A percentile compares a stretch with the other conserved stretches of the same genome.
Evolutionary conservation across 2,888 invertebrate species (phyloP).

Genomic region (Drosophila recens): DNA sequence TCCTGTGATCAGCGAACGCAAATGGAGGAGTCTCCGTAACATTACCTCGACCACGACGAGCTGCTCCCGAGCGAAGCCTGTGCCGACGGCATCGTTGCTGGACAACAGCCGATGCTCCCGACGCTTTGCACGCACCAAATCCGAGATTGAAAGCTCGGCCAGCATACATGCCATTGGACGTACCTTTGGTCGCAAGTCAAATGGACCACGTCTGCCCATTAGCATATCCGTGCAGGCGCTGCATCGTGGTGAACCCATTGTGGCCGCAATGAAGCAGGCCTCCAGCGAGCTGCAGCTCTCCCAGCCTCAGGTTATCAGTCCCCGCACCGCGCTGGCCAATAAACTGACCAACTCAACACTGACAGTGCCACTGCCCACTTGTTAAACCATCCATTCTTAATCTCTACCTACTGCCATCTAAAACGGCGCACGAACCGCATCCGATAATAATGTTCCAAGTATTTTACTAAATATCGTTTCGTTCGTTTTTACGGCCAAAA

Average conservation of each 20-base stretch:
- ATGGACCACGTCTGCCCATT: constrained; percentile 63
- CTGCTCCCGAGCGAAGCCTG: constrained; percentile 35
- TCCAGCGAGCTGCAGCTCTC: constrained; percentile 63
- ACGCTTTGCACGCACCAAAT: constrained; percentile 67
- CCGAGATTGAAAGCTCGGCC: constrained; percentile 58
- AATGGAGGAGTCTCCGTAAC: constrained; percentile 70
- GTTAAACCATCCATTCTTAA: constrained; percentile 33
- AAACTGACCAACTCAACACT: constrained; percentile 50
- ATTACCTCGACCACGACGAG: constrained; percentile 30
- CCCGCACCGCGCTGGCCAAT: constrained; percentile 53
- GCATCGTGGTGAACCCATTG: constrained; percentile 68
- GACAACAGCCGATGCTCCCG: constrained; percentile 36
- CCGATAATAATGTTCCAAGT: not conserved
- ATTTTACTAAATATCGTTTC: not conserved
- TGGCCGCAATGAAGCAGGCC: constrained; percentile 67
- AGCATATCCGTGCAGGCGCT: constrained; percentile 70
- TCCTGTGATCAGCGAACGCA: constrained; percentile 57
- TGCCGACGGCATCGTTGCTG: constrained; percentile 16
- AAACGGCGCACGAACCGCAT: constrained; percentile 12
- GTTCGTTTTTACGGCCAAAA: too few species aligned
- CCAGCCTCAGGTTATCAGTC: constrained; percentile 59
- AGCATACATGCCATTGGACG: constrained; percentile 76
- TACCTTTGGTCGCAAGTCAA: constrained; percentile 67
- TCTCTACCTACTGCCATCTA: constrained; percentile 28
- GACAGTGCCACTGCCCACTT: constrained; percentile 58